Base-by-base conservation (phyloP, 2,113 vertebrate genomes). In the Vicugna pacos region DNA sequence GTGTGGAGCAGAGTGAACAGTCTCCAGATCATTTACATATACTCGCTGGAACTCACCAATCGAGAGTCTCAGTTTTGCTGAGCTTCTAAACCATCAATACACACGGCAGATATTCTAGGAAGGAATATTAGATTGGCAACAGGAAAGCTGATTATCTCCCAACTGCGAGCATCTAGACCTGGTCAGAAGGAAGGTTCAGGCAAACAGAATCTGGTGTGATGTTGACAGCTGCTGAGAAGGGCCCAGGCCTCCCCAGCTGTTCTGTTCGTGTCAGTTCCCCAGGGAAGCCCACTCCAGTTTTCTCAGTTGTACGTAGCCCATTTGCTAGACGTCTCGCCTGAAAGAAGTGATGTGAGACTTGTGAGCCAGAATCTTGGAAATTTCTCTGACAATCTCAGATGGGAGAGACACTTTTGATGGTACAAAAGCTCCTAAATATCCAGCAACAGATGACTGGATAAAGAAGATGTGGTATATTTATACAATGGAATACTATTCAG, bases 141-240 rank as follows among this genome's bases (percentile, higher is more conserved):
- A 2, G 32, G 56, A 48, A 85, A 46, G 50, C 16, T 86, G 75
- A 62, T 32, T 46, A 26, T 83, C 64, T 35, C 90, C 52, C 72
- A 95, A 52, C 8, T 22, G 26, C 80, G 92, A 97, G 92, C 67
- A 89, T 69, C 54, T 15, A 76, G 69, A 70, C 30, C 30, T n/a
- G 82, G 38, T 93, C 62, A 93, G 95, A 82, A 96, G 94, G 84
- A 91, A 80, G 84, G 86, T 95, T 69, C 75, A 95, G 92, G 97
- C 97, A 95, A 96, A 96, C 85, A 89, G 82, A 97, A 76, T 95
- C 81, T 95, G 95, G n/a, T 81, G 73, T 60, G 87, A 89, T 87
- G 87, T 80, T 97, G 86, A 62, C 12, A 84, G 87, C 56, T 50
- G 56, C 46, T 20, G 30, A 52, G 75, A 81, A 42, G 77, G 38